phyloP scores from a whole-genome alignment of 2,888 invertebrate species.

The Horisme vitalbata region DNA sequence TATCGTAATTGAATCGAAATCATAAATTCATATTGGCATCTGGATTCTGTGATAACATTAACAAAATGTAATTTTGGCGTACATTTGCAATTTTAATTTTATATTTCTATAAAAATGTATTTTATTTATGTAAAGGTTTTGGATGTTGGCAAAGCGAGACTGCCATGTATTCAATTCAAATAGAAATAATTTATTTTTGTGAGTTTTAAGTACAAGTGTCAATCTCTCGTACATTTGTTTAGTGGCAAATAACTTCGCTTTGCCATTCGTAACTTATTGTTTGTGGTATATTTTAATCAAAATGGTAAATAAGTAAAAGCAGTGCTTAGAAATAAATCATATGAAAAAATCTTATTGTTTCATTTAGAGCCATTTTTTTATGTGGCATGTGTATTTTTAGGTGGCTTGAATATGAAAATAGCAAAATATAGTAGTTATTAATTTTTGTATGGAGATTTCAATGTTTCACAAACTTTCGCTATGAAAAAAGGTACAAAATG shows the following conservation, averaged over 20 bases:
- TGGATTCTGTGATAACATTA: conserved; percentile 69
- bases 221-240: not conserved
- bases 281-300: conserved; percentile 57
- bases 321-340: conserved; percentile 75
- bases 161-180: not conserved
- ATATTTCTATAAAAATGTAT: conserved; percentile 11
- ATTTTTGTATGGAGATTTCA: no score
- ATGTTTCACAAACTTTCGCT: no score
- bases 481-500: no score
- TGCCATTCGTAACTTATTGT: conserved; percentile 69
- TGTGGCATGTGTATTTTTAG: not conserved
- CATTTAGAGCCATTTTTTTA: conserved; percentile 6
- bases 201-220: conserved; percentile 17
- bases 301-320: conserved; percentile 66
- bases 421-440: no score
- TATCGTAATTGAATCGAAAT: conserved; percentile 13
- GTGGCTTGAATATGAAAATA: no score
- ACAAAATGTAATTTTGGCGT: conserved; percentile 61
- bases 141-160: conserved; percentile 24
- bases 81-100: conserved; percentile 35
- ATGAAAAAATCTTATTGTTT: conserved; percentile 38
- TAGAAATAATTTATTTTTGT: no score
- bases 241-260: conserved; percentile 37
- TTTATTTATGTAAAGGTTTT: conserved; percentile 6
- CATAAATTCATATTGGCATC: conserved; percentile 27